Evolutionary conservation across 1,140 invertebrate genomes (phyloP).

Genomic region (Saccostrea cuccullata): DNA sequence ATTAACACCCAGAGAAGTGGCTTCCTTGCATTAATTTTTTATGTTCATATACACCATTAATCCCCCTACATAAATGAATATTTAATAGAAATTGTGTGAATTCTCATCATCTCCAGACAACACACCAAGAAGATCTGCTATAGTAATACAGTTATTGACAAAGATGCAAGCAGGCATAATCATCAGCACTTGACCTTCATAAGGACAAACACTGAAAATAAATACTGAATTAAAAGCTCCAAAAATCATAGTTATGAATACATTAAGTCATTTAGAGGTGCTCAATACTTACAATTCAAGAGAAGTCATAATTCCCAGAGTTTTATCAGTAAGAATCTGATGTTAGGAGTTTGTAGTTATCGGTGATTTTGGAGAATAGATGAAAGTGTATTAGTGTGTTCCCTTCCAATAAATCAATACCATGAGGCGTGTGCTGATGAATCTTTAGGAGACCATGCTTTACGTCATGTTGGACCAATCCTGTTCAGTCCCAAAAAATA

Average conservation of each 20-base stretch:
- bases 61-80: background rate
- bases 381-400: slow-evolving; percentile 10
- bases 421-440: background rate
- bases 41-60: background rate
- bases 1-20: no score
- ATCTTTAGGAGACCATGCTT: background rate
- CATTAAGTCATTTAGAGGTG: background rate
- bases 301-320: background rate
- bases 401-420: slow-evolving; percentile 18
- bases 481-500: background rate
- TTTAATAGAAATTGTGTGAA: background rate
- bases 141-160: background rate
- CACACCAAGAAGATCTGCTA: background rate
- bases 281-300: slow-evolving; percentile 1
- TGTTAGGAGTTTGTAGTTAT: background rate
- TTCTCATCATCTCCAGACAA: background rate
- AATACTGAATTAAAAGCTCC: background rate
- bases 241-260: background rate
- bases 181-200: background rate
- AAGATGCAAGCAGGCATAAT: background rate
- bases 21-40: no score
- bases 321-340: slow-evolving; percentile 3
- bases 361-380: slow-evolving; percentile 2
- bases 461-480: background rate
- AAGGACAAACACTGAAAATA: background rate